These are phyloP conservation scores for Petrosia ficiformis DNA, from an alignment of 37 sponge, comb jelly and placozoan species.

Conservation along the genomic window DNA sequence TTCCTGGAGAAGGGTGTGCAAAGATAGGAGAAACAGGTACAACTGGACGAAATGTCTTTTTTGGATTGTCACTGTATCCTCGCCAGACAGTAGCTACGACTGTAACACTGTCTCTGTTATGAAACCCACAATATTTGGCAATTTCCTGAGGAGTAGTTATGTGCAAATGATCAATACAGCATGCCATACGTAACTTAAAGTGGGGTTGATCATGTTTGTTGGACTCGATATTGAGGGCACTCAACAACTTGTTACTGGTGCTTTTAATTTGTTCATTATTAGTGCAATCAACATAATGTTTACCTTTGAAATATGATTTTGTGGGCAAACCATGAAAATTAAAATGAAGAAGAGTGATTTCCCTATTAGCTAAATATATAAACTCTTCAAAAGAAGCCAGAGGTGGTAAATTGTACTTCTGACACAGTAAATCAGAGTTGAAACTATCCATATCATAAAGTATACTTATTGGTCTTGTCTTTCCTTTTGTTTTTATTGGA, in stretches of 20 bases:
- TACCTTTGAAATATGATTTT: background rate
- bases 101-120: background rate
- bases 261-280: background rate
- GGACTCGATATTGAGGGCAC: background rate
- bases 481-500: background rate
- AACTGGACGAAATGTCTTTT: background rate
- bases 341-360: conserved; percentile 31
- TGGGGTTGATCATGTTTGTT: background rate
- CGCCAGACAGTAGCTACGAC: conserved; percentile 42
- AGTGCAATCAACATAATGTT: background rate
- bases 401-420: background rate
- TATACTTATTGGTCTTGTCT: conserved; percentile 9
- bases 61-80: conserved; percentile 3
- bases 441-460: conserved; percentile 19
- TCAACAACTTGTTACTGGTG: background rate
- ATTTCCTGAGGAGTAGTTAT: conserved; percentile 13
- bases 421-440: conserved; percentile 1
- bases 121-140: background rate
- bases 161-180: conserved; percentile 18
- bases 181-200: conserved; percentile 11
- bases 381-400: conserved; percentile 18
- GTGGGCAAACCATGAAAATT: background rate
- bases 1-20: background rate
- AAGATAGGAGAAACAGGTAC: background rate
- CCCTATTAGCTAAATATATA: conserved; percentile 8